Base-by-base conservation (phyloP, 2,888 invertebrate species). In the Mythimna lalbum region DNA sequence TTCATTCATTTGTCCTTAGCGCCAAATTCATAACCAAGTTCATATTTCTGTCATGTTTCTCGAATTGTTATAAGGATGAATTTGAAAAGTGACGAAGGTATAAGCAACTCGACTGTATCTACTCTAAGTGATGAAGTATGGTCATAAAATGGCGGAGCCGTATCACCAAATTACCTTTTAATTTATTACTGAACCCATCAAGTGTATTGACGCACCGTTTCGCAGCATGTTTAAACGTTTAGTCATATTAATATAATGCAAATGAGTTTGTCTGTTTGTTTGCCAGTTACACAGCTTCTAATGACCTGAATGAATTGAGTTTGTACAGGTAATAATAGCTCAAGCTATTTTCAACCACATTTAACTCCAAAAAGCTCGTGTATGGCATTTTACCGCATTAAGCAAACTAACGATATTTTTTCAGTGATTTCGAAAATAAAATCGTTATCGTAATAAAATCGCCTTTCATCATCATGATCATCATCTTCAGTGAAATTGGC, bases 101-200 rank as follows among this genome's bases (percentile, higher is more conserved):
- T 19, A 55, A 9, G 1, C 4, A 19, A 27, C 3, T 57, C 14
- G 36, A 50, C 52, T 69, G 55, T 43, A 43, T 10, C 17, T 56
- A 57, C 68, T 50, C 43, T 60, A 23, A 17, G 59, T 60, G 53
- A 75, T 52, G 47, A 78, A 63, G 43, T 78, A 75, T 71, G 27
- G 47, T 55, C 59, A 71, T 78, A 78, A 75, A 71, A 78, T 60
- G 72, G 43, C 72, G 43, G 14, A 27, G 43, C 23, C 62, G 39
- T 57, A 23, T 56, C 71, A 10, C 50, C 27, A 55, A 71, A 78
- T 75, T 60, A 61, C 55, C 43, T 39, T 70, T 75, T 78, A 69
- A 75, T 75, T 63, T 78, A 75, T 71, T 63, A 63, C 63, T 53
- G 55, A 55, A 55, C 21, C 27, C 50, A 33, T 69, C 27, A 12